Evolutionary conservation across 2,797 vertebrate genomes (phyloP).

Genomic region (Dromococcyx pavoninus): DNA sequence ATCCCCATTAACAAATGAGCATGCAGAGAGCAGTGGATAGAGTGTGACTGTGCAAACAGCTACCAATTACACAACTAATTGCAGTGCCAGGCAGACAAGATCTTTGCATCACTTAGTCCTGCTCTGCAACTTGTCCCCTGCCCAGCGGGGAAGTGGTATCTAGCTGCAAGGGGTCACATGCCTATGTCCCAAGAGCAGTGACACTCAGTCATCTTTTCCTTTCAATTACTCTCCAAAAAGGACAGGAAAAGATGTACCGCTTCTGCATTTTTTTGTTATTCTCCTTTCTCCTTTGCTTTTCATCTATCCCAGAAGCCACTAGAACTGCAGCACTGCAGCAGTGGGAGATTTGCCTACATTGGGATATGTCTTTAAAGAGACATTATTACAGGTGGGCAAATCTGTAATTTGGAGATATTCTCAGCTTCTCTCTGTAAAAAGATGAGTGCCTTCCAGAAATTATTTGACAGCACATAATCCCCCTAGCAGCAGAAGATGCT

Average conservation of each 20-base stretch:
- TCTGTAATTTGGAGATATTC: not conserved
- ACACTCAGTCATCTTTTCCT: not conserved
- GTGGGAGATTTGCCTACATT: not conserved
- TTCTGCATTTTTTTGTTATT: not conserved
- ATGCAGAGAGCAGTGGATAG: not conserved
- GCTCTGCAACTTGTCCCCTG: not conserved
- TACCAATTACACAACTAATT: constrained; percentile 6
- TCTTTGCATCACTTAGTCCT: not conserved
- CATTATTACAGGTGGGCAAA: not conserved
- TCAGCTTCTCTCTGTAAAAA: not conserved
- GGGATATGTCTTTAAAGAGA: not conserved
- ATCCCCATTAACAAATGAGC: not conserved
- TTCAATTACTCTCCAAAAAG: not conserved
- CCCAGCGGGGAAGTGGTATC: not conserved
- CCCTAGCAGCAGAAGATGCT: not conserved
- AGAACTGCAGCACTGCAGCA: not conserved
- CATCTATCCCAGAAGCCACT: not conserved
- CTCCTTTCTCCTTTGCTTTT: not conserved
- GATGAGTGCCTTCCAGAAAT: not conserved
- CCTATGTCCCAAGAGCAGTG: not conserved
- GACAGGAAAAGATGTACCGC: not conserved
- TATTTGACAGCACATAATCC: not conserved
- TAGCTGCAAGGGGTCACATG: rapidly evolving
- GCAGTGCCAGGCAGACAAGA: not conserved
- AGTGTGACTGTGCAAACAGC: not conserved